These are phyloP conservation scores for Zaprionus vittiger DNA, from an alignment of 1,140 invertebrate genomes.

Conservation along the genomic window DNA sequence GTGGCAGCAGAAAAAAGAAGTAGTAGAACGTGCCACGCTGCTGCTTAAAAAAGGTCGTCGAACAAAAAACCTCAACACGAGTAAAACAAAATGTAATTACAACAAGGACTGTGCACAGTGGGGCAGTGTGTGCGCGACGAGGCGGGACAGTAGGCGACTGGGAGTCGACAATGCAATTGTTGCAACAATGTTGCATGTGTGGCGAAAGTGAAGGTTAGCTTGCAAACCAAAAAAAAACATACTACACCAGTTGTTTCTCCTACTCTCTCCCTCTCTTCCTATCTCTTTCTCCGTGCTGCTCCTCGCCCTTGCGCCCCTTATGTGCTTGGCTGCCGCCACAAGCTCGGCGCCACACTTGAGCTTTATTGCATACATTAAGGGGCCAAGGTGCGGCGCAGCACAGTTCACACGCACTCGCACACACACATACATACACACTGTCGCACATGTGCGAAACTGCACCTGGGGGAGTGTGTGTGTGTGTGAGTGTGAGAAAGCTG, in stretches of 20 bases:
- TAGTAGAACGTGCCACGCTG: slow-evolving; percentile 21
- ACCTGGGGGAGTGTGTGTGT: slow-evolving; percentile 30
- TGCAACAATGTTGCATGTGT: slow-evolving; percentile 72
- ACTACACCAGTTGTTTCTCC: slow-evolving; percentile 5
- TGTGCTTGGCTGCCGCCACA: slow-evolving; percentile 22
- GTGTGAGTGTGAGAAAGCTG: slow-evolving; percentile 17
- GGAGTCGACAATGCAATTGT: slow-evolving; percentile 34
- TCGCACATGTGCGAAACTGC: slow-evolving; percentile 42
- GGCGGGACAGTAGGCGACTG: slow-evolving; percentile 42
- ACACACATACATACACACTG: slow-evolving; percentile 26
- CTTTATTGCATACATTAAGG: slow-evolving; percentile 83
- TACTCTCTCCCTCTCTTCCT: background rate
- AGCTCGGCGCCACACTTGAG: slow-evolving; percentile 70
- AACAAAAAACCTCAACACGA: slow-evolving; percentile 81
- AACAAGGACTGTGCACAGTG: slow-evolving; percentile 69
- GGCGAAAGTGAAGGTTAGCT: slow-evolving; percentile 79
- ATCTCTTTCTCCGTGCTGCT: background rate
- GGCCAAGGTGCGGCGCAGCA: slow-evolving; percentile 76
- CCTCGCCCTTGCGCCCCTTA: background rate
- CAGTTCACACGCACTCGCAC: slow-evolving; percentile 40
- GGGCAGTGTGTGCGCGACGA: slow-evolving; percentile 7
- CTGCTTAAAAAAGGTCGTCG: slow-evolving; percentile 61
- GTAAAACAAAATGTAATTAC: slow-evolving; percentile 83
- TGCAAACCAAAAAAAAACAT: slow-evolving; percentile 31
- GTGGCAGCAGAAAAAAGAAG: slow-evolving; percentile 6